Evolutionary conservation across 2,797 vertebrate species (phyloP), one percentile per base, ranked within the genome.

Genomic region (Catostomus latipinnis): DNA sequence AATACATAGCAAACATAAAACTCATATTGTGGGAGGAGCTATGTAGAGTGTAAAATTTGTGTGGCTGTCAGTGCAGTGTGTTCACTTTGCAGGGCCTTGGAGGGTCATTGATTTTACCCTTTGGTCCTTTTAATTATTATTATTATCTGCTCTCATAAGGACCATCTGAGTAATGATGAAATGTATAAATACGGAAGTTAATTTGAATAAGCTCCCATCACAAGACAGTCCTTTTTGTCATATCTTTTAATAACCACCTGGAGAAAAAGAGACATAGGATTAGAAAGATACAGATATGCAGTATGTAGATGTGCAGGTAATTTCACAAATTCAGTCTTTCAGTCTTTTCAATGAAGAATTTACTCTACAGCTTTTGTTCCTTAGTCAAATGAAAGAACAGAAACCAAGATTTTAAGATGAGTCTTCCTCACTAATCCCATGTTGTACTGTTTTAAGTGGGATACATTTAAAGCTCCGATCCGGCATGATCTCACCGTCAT

Each of bases 211-310:
- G 57, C 46, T 14, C 16, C 50, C 16, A 34, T 73, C 49, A 79
- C 50, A 56, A 62, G 70, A 65, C 76, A 10, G 50, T 75, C 71
- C 54, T 85, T 81, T 81, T 76, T 81, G 75, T 43, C 60, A 13
- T 70, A 76, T 78, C 75, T 85, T 81, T 80, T 88, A 86, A 86
- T 85, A 86, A 78, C 80, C 70, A 85, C 83, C 82, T 76, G 73
- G 65, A 71, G 74, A 82, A 52, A 57, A 73, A 65, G 74, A 81
- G 75, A 58, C 74, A 62, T 76, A 65, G 61, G 68, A 76, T 84
- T 80, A 62, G 62, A 53, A 71, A 84, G 73, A 68, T 76, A 53
- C 78, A 84, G 82, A 74, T 71, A 67, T 57, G 52, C 6, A 73
- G 84, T 82, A 86, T 74, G 67, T 74, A 79, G 84, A 84, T 78